These are phyloP conservation scores for Drosophila burlai DNA, from an alignment of 1,140 invertebrate species.

Conservation along the genomic window DNA sequence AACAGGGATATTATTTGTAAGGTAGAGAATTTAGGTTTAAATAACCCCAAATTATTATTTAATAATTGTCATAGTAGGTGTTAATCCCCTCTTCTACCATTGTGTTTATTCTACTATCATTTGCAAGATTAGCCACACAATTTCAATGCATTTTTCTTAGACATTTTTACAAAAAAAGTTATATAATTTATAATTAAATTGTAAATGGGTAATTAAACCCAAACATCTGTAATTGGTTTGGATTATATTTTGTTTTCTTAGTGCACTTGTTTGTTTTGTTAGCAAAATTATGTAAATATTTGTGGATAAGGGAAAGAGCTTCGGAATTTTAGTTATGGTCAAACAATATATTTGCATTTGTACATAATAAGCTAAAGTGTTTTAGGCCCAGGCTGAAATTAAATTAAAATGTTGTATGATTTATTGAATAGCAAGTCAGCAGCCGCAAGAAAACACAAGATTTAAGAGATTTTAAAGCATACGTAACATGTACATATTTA, in stretches of 20 bases:
- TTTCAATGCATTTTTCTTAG: neutral
- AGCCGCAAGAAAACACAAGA: neutral
- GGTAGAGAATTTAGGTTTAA: neutral
- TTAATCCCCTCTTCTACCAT: no score
- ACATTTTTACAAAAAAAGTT: neutral
- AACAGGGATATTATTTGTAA: no score
- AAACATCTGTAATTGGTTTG: neutral
- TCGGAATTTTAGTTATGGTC: neutral
- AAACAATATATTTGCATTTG: neutral
- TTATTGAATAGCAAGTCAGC: no score
- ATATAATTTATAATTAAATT: neutral
- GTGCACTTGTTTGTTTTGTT: neutral
- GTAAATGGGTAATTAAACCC: neutral
- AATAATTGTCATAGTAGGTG: neutral
- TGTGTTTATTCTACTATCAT: neutral
- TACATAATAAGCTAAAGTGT: neutral
- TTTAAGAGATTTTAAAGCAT: neutral
- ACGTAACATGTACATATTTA: neutral
- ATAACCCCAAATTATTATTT: neutral
- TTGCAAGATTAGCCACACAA: neutral
- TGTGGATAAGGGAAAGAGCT: neutral
- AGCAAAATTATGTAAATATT: neutral
- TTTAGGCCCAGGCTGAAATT: neutral
- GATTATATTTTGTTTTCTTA: neutral
- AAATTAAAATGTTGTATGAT: neutral